Base-by-base conservation (phyloP, 1,140 invertebrate species). In the Drosophila grimshawi region DNA sequence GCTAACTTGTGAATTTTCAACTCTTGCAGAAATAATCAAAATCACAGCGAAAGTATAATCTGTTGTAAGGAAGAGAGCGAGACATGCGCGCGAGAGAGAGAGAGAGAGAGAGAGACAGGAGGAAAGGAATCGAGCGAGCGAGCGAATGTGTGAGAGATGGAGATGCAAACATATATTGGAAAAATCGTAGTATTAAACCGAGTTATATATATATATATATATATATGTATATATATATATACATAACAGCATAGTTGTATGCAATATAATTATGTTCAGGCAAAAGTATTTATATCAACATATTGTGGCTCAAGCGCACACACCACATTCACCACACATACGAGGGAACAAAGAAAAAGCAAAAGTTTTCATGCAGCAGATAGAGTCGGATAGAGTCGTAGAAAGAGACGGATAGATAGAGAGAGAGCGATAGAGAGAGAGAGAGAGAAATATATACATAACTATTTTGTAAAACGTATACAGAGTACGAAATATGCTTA, bases 401-500 rank as follows among this genome's bases (percentile, higher is more conserved):
- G 19, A 19, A 19, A 19, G 19, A 19, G 19, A 1, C 19, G 19
- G 19, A 19, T 19, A 43, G 41, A 70, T 32, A 29, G 35, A 51
- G 51, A 43, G 5, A 52, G n/a, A 71, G 32, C 32, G 19, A 49
- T 30, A 48, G 30, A 57, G 5, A 63, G 32, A 39, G 4, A 66
- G 27, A 51, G 46, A 49, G 10, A 65, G 7, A 35, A 43, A 62
- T 10, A 66, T 30, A 37, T 46, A 67, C 10, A 57, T 49, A 81
- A 85, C 67, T 85, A 85, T 85, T 85, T 85, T 85, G 81, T 85
- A 86, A 86, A 81, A 52, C 61, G 67, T 83, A 80, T 83, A 83
- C 81, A 82, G 39, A 76, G 51, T 69, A 83, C 67, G 57, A 61
- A 76, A 43, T 59, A 71, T 71, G 60, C 80, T 76, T 73, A 64